Evolutionary conservation across 2,797 vertebrate genomes (phyloP).

Genomic region (Luscinia megarhynchos): DNA sequence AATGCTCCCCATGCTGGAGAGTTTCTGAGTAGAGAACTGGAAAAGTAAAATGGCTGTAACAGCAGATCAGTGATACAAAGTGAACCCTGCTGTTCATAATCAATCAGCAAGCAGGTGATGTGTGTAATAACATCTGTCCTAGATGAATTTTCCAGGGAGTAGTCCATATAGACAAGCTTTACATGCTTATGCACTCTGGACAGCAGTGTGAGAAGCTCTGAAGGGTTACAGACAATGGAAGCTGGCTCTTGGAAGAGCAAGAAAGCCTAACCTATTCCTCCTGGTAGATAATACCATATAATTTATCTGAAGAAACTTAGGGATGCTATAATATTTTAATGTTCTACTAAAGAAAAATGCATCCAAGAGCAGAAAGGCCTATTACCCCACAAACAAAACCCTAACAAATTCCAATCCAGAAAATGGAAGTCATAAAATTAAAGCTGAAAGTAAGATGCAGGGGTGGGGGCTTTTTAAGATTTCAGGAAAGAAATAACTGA

Average conservation of each 20-base stretch:
- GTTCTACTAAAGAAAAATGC: background rate
- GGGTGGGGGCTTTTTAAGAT: background rate
- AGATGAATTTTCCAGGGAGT: background rate
- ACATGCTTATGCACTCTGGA: background rate
- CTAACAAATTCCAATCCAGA: background rate
- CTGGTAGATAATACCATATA: background rate
- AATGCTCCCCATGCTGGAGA: background rate
- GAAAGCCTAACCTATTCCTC: background rate
- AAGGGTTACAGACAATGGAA: background rate
- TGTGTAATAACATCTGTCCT: background rate
- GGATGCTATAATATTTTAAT: background rate
- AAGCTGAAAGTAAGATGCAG: background rate
- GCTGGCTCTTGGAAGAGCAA: background rate
- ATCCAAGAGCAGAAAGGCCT: background rate
- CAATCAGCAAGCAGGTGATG: background rate
- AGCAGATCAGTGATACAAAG: background rate
- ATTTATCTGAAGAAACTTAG: background rate
- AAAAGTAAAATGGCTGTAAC: background rate
- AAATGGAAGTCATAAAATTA: background rate
- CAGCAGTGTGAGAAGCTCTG: background rate
- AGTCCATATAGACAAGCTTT: background rate
- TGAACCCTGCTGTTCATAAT: background rate
- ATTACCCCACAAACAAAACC: background rate
- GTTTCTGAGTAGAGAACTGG: background rate
- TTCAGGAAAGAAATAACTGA: conserved; percentile 1